A percentile compares a stretch with the other conserved stretches of the same genome.
Evolutionary conservation across 92 coral and sea anemone species (phyloP).

Genomic region (Meandrina meandrites): DNA sequence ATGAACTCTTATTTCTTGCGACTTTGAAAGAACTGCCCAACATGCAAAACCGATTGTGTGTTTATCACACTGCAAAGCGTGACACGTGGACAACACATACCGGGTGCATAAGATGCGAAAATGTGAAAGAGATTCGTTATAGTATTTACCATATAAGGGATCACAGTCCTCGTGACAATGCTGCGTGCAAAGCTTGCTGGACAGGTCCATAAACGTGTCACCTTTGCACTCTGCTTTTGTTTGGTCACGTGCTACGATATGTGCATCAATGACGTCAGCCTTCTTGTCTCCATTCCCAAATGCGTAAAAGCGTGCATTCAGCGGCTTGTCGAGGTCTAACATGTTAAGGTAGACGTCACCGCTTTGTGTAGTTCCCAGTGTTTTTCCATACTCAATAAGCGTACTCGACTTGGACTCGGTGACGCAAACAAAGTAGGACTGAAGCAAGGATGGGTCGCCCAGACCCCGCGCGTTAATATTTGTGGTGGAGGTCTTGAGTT

Average conservation of each 20-base stretch:
- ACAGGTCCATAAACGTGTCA: constrained; percentile 22
- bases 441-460: constrained; percentile 41
- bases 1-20: too few species aligned
- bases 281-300: constrained; percentile 39
- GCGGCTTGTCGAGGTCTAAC: constrained; percentile 9
- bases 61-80: not conserved
- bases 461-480: constrained; percentile 42
- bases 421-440: constrained; percentile 54
- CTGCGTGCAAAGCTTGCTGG: constrained; percentile 7
- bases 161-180: constrained; percentile 33
- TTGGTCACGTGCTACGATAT: constrained; percentile 23
- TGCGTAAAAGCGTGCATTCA: constrained; percentile 49
- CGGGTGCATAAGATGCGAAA: not conserved
- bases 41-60: too few species aligned
- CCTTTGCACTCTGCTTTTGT: constrained; percentile 35
- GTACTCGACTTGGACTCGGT: constrained; percentile 34
- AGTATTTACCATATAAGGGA: constrained; percentile 22
- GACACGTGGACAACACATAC: not conserved
- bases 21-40: not conserved
- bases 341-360: constrained; percentile 28
- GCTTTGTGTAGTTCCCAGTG: constrained; percentile 34
- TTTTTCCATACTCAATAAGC: constrained; percentile 38
- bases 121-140: not conserved
- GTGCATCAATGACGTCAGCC: constrained; percentile 23
- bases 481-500: constrained; percentile 25